phyloP scores from a whole-genome alignment of 2,888 invertebrate species.

The Latrodectus hesperus region DNA sequence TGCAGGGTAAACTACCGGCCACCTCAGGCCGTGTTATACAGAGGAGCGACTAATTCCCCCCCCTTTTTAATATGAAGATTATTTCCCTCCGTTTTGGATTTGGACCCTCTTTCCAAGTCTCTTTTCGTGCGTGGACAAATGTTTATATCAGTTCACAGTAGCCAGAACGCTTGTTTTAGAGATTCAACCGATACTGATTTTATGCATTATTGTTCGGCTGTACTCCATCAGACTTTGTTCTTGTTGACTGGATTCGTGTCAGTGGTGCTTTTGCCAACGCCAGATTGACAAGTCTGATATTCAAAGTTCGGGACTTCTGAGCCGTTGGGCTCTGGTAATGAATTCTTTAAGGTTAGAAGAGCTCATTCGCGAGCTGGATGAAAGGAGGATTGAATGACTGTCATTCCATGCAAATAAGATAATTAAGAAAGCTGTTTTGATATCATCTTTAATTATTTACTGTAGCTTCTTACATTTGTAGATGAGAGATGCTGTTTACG shows the following conservation, averaged over 20 bases:
- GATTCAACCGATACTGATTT: neutral
- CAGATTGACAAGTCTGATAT: neutral
- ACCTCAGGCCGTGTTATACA: neutral
- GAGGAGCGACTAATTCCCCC: neutral
- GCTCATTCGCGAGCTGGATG: no score
- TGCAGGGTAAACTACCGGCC: neutral
- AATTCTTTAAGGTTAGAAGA: no score
- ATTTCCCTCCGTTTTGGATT: neutral
- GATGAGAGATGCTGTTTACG: no score
- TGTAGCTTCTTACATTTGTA: no score
- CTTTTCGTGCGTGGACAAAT: neutral
- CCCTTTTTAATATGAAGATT: conserved; percentile 2
- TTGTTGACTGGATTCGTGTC: neutral
- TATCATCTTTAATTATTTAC: no score
- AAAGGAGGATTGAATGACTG: no score
- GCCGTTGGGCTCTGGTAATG: no score
- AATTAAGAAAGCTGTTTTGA: no score
- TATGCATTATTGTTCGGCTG: neutral
- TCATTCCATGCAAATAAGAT: no score
- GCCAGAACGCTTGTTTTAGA: neutral
- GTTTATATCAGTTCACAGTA: neutral
- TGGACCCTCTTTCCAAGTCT: conserved; percentile 3
- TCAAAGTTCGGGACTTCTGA: no score
- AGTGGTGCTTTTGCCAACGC: neutral
- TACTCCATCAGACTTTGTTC: neutral